These are phyloP conservation scores for Lepidonotus clava DNA, from an alignment of 2,888 invertebrate genomes.

Conservation along the genomic window DNA sequence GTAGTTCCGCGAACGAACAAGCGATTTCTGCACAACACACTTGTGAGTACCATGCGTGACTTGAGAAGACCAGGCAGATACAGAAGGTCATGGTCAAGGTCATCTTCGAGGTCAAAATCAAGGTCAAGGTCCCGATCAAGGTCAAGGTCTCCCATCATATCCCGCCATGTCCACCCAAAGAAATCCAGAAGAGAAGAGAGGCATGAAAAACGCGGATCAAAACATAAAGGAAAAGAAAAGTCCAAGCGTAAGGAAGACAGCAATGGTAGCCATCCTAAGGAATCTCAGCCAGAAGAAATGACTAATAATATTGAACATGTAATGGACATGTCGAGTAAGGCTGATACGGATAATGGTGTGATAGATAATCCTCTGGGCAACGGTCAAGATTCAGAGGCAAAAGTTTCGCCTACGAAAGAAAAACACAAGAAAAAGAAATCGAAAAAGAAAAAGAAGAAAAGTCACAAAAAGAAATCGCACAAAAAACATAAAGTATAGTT, in stretches of 20 bases:
- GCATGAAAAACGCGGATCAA: neutral
- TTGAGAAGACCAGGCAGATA: conserved; percentile 5
- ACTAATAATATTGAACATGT: neutral
- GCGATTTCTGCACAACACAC: conserved; percentile 74
- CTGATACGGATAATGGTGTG: neutral
- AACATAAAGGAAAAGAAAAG: neutral
- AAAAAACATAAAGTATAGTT: conserved; percentile 31
- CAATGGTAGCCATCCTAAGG: neutral
- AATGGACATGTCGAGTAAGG: neutral
- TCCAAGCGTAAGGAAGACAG: neutral
- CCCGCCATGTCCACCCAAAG: neutral
- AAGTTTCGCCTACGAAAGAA: neutral
- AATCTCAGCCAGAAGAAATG: neutral
- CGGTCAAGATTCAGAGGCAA: neutral
- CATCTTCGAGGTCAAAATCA: conserved; percentile 28
- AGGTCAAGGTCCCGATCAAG: conserved; percentile 3
- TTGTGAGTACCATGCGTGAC: conserved; percentile 71
- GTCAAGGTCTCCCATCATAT: neutral
- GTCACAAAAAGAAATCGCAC: conserved; percentile 22
- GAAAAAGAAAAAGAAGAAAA: conserved; percentile 23
- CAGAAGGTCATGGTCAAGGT: conserved; percentile 19
- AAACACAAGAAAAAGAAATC: conserved; percentile 41
- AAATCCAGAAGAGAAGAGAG: neutral
- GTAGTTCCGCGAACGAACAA: conserved; percentile 72
- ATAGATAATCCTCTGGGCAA: neutral